A percentile compares a stretch with the other conserved stretches of the same genome.
These are phyloP conservation scores for Lasioglossum marginatum DNA, from an alignment of 2,888 invertebrate genomes.

Conservation along the genomic window DNA sequence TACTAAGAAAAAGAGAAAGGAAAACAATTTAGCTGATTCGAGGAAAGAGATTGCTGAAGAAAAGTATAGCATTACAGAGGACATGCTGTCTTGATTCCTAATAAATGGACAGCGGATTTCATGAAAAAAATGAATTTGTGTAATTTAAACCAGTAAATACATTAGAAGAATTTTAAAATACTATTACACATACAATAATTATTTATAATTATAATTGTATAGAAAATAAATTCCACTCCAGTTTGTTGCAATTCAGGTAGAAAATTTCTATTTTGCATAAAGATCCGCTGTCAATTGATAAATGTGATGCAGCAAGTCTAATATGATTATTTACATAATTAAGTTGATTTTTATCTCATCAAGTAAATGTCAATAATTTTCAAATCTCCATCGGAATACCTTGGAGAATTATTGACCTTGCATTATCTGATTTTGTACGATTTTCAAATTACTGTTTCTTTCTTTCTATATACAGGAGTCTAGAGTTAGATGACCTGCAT, in stretches of 20 bases:
- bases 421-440: neutral
- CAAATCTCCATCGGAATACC: neutral
- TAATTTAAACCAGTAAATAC: too few relatives aligned
- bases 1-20: conserved; percentile 14
- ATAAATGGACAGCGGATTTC: too few relatives aligned
- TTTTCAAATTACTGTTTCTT: neutral
- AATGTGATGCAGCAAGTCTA: neutral
- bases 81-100: neutral
- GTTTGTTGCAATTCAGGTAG: too few relatives aligned
- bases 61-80: neutral
- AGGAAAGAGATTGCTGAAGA: neutral
- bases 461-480: neutral
- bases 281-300: neutral
- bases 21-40: neutral
- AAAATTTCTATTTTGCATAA: too few relatives aligned
- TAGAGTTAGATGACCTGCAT: neutral
- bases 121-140: too few relatives aligned
- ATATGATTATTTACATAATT: neutral
- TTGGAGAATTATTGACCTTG: neutral
- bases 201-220: too few relatives aligned
- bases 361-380: neutral
- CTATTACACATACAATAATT: too few relatives aligned
- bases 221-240: too few relatives aligned
- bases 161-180: too few relatives aligned
- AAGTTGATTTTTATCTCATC: neutral